These are phyloP conservation scores for Hydractinia echinata DNA, from an alignment of 30 jellyfish, hydroid and myxozoan species.

Conservation along the genomic window DNA sequence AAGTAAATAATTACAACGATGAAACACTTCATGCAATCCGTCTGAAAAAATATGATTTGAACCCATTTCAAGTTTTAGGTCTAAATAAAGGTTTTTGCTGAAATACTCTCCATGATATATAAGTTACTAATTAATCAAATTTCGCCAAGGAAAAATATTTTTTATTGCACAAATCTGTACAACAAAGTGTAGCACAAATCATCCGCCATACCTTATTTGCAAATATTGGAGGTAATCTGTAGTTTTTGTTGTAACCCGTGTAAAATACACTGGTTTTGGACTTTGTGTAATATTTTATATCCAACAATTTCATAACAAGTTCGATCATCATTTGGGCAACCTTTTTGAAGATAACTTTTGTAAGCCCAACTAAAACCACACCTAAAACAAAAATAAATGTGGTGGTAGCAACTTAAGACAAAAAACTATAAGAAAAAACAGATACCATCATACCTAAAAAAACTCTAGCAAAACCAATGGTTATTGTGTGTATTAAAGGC, in stretches of 20 bases:
- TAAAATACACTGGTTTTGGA: conserved; percentile 38
- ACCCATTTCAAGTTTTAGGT: too few species aligned
- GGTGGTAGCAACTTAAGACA: not conserved
- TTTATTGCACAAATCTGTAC: too few species aligned
- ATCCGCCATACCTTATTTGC: conserved; percentile 7
- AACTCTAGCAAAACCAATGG: not conserved
- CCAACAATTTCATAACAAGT: conserved; percentile 43
- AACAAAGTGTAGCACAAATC: not conserved
- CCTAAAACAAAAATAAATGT: conserved; percentile 35
- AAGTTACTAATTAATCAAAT: too few species aligned
- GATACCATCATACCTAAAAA: conserved; percentile 26
- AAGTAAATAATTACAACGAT: too few species aligned
- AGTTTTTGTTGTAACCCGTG: conserved; percentile 73
- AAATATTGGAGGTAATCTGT: conserved; percentile 59
- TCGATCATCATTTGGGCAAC: conserved; percentile 39
- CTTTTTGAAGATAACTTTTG: conserved; percentile 45
- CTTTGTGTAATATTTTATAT: conserved; percentile 49
- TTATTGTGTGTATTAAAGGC: not conserved
- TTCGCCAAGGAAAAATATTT: too few species aligned
- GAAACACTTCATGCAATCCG: too few species aligned
- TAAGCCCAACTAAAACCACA: conserved; percentile 48
- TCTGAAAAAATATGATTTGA: too few species aligned
- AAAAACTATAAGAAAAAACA: not conserved
- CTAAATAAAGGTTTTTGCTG: too few species aligned
- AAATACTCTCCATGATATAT: too few species aligned